These are phyloP conservation scores for Spilarctia lutea DNA, from an alignment of 2,888 invertebrate species.

Conservation along the genomic window DNA sequence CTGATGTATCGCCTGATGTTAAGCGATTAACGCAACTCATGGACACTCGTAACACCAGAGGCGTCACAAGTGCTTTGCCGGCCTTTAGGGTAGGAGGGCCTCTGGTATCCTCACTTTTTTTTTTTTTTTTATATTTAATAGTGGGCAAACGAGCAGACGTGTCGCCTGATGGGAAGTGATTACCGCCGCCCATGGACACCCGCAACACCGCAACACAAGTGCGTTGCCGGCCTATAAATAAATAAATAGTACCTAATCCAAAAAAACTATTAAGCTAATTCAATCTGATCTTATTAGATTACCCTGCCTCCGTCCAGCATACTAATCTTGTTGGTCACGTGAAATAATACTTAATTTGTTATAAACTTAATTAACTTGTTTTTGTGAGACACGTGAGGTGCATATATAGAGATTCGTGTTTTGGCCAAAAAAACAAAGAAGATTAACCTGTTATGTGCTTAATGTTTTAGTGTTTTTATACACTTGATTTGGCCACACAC, in stretches of 20 bases:
- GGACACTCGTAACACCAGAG: no score
- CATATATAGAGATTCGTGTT: conserved; percentile 9
- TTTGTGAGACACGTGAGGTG: conserved; percentile 29
- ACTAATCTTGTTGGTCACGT: conserved; percentile 38
- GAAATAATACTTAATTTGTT: conserved; percentile 19
- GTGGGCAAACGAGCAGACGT: no score
- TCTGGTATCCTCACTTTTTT: no score
- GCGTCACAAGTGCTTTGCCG: no score
- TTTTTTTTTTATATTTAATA: no score
- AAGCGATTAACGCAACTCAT: no score
- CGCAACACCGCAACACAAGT: no score
- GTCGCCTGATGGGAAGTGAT: no score
- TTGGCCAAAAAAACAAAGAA: conserved; percentile 4
- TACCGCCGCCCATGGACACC: no score
- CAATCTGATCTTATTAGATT: conserved; percentile 32
- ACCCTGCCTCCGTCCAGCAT: background rate
- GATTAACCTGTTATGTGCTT: background rate
- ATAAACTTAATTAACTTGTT: conserved; percentile 27
- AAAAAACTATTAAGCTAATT: conserved; percentile 25
- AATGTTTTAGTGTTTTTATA: background rate
- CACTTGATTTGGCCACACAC: background rate
- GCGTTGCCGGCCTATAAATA: no score
- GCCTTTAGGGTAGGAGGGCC: no score
- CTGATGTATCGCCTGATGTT: no score
- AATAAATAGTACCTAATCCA: background rate